These are phyloP conservation scores for Aphelenchoides avenae DNA, from an alignment of 1,140 invertebrate species.

Conservation along the genomic window DNA sequence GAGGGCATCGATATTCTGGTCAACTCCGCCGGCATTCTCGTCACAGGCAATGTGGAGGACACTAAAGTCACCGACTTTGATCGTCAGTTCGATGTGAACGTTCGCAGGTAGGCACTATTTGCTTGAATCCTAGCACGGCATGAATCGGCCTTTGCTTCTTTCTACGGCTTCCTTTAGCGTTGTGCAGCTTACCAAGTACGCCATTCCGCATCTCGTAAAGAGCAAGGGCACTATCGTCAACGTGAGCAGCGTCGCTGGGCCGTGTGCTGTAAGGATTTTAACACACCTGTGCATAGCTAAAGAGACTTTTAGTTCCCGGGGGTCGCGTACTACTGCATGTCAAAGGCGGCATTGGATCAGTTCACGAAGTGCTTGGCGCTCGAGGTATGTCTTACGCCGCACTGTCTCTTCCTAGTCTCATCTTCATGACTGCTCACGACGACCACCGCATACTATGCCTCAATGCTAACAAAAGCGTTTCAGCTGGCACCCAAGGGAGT, in stretches of 20 bases:
- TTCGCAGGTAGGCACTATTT: slow-evolving; percentile 65
- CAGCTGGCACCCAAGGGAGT: slow-evolving; percentile 59
- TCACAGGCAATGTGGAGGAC: slow-evolving; percentile 75
- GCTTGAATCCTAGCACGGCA: too few relatives aligned
- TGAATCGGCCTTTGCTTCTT: too few relatives aligned
- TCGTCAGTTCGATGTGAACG: slow-evolving; percentile 76
- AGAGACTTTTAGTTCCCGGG: slow-evolving; percentile 49
- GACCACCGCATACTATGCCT: too few relatives aligned
- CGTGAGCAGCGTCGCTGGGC: slow-evolving; percentile 73
- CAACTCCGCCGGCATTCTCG: slow-evolving; percentile 79
- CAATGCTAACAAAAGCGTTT: too few relatives aligned
- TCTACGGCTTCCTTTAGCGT: slow-evolving; percentile 25
- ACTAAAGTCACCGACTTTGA: slow-evolving; percentile 73
- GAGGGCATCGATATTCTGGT: slow-evolving; percentile 35
- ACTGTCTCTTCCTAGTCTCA: too few relatives aligned
- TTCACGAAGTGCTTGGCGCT: slow-evolving; percentile 61
- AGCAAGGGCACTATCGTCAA: slow-evolving; percentile 83
- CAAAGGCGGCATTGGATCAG: slow-evolving; percentile 60
- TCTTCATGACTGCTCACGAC: too few relatives aligned
- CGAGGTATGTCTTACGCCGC: too few relatives aligned
- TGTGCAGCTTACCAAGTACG: slow-evolving; percentile 68
- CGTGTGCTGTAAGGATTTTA: slow-evolving; percentile 66
- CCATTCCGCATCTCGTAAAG: slow-evolving; percentile 76
- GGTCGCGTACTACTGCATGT: slow-evolving; percentile 58
- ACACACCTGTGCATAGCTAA: not conserved